These are phyloP conservation scores for Apamea crenata DNA, from an alignment of 2,888 invertebrate genomes.

Conservation along the genomic window DNA sequence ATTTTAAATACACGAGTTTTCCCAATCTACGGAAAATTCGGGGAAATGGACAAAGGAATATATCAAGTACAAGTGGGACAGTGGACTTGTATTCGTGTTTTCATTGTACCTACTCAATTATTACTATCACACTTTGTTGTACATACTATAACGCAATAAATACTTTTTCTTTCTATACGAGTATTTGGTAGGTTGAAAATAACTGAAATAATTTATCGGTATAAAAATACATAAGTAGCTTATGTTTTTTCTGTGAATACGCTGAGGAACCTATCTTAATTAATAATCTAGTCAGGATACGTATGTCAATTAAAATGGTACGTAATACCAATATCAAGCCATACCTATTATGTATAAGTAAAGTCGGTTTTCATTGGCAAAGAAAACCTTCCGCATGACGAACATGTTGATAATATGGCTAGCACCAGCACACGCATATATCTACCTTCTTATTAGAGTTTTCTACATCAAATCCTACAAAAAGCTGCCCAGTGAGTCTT, in stretches of 20 bases:
- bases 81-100: background rate
- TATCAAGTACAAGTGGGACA: background rate
- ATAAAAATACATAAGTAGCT: background rate
- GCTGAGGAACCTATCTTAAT: background rate
- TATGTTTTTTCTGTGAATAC: background rate
- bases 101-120: background rate
- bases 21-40: background rate
- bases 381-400: background rate
- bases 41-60: background rate
- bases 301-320: constrained; percentile 7
- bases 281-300: background rate
- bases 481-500: background rate
- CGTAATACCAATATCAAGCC: background rate
- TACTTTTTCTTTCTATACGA: no score
- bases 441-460: background rate
- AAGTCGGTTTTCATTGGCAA: background rate
- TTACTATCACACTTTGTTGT: background rate
- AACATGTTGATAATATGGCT: background rate
- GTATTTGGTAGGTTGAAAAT: background rate
- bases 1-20: background rate
- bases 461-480: background rate
- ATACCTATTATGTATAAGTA: background rate
- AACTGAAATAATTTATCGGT: background rate
- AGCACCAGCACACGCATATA: background rate
- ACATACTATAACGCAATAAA: background rate